Conservation (phyloP, 1,140 invertebrate genomes). For the Microplitis mediator region DNA sequence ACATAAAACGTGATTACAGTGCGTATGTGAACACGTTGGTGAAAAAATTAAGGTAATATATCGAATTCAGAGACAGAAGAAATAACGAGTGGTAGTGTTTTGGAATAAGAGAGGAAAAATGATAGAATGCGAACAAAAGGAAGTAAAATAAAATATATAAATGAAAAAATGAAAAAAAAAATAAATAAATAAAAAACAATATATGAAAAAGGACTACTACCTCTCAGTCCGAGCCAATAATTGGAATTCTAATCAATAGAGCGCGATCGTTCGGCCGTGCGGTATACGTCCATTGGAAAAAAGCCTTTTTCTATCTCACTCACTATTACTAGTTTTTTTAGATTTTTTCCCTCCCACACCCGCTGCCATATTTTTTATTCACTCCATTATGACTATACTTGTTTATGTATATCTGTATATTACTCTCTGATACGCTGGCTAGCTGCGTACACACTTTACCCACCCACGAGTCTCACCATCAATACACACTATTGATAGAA, state of each 20-base stretch:
- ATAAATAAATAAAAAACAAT: background rate
- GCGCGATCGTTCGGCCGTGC: slow-evolving; percentile 45
- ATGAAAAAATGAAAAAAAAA: background rate
- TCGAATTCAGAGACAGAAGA: too few species aligned
- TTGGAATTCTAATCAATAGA: slow-evolving; percentile 54
- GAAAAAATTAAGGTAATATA: background rate
- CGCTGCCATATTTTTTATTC: background rate
- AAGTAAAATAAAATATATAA: slow-evolving; percentile 1
- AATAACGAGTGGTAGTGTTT: too few species aligned
- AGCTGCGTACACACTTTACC: background rate
- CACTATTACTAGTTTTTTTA: background rate
- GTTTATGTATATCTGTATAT: slow-evolving; percentile 3
- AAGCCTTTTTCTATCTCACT: slow-evolving; percentile 1
- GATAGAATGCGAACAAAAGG: background rate
- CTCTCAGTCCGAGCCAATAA: slow-evolving; percentile 45
- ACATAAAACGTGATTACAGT: too few species aligned
- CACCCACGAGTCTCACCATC: background rate
- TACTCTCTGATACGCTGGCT: background rate
- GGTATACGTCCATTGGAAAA: slow-evolving; percentile 31
- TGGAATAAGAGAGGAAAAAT: background rate
- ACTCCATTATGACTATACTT: background rate
- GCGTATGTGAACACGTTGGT: background rate
- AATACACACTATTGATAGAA: background rate
- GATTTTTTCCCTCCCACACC: background rate
- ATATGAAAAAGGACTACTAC: slow-evolving; percentile 19